Conservation (phyloP, 2,797 vertebrate genomes). For the Neosilurus hyrtlii region DNA sequence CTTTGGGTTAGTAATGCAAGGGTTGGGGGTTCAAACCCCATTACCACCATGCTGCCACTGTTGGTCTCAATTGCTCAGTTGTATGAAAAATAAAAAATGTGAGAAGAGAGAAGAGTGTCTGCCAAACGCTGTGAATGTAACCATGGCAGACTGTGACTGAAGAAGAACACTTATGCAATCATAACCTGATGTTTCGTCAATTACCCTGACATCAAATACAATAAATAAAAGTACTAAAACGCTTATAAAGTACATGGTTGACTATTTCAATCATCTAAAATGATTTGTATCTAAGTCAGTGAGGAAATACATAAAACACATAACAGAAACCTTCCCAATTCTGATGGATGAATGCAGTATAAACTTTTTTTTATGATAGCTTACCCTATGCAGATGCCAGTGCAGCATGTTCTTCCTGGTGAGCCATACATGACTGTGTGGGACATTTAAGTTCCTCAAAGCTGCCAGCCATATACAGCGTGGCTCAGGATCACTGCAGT, state of each 20-base stretch:
- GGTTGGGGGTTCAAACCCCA: too few species aligned
- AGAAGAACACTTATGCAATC: not conserved
- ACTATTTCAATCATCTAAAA: not conserved
- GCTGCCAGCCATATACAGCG: constrained; percentile 89
- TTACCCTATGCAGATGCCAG: constrained; percentile 67
- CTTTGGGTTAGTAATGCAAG: too few species aligned
- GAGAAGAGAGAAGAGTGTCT: too few species aligned
- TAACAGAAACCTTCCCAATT: not conserved
- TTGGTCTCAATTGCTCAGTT: too few species aligned
- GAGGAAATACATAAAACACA: too few species aligned
- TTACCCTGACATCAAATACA: not conserved
- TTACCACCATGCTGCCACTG: too few species aligned
- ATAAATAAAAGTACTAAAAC: not conserved
- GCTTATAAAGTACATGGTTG: not conserved
- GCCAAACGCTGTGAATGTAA: too few species aligned
- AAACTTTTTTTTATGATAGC: constrained; percentile 20
- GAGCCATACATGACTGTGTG: constrained; percentile 46
- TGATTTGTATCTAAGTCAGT: not conserved
- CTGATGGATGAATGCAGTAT: not conserved
- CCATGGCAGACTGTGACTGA: not conserved
- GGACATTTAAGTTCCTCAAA: constrained; percentile 61
- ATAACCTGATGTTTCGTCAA: not conserved
- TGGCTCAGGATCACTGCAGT: constrained; percentile 86
- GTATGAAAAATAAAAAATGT: too few species aligned
- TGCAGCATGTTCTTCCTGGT: constrained; percentile 58